Evolutionary conservation across 1,140 invertebrate genomes (phyloP).

Genomic region (Drosophila saltans): DNA sequence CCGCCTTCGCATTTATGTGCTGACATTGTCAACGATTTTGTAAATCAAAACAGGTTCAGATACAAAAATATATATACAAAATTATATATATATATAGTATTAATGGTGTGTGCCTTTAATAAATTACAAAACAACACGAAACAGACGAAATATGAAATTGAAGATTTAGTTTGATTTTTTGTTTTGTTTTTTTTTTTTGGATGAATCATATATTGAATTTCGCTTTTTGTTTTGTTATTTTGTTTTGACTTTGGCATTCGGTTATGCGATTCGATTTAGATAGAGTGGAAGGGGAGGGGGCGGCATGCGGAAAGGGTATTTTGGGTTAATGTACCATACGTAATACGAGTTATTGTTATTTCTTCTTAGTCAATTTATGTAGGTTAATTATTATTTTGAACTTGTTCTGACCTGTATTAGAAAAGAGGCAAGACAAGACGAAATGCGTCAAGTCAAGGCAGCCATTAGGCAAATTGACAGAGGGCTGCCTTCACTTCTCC

Average conservation of each 20-base stretch:
- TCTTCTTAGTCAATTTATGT: slow-evolving; percentile 43
- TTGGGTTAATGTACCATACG: slow-evolving; percentile 70
- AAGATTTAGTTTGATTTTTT: slow-evolving; percentile 32
- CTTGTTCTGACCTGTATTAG: slow-evolving; percentile 12
- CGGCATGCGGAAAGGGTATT: background rate
- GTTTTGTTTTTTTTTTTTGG: slow-evolving; percentile 6
- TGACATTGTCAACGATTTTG: slow-evolving; percentile 12
- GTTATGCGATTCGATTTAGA: slow-evolving; percentile 20
- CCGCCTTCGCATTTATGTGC: background rate
- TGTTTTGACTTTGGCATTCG: slow-evolving; percentile 70
- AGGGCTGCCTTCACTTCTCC: slow-evolving; percentile 11
- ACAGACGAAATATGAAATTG: slow-evolving; percentile 47
- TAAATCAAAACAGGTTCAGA: slow-evolving; percentile 10
- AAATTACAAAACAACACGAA: slow-evolving; percentile 57
- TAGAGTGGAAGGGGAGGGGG: background rate
- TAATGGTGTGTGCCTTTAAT: slow-evolving; percentile 51
- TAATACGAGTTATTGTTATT: slow-evolving; percentile 46
- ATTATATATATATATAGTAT: slow-evolving; percentile 34
- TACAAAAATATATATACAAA: slow-evolving; percentile 7
- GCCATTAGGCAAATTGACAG: slow-evolving; percentile 67
- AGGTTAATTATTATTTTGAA: slow-evolving; percentile 67
- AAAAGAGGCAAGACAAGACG: slow-evolving; percentile 17
- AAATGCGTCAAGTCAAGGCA: slow-evolving; percentile 9
- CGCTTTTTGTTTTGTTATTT: slow-evolving; percentile 47
- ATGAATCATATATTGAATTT: slow-evolving; percentile 72